Conservation (phyloP, 2,888 invertebrate species). For the Drosophila colorata region DNA sequence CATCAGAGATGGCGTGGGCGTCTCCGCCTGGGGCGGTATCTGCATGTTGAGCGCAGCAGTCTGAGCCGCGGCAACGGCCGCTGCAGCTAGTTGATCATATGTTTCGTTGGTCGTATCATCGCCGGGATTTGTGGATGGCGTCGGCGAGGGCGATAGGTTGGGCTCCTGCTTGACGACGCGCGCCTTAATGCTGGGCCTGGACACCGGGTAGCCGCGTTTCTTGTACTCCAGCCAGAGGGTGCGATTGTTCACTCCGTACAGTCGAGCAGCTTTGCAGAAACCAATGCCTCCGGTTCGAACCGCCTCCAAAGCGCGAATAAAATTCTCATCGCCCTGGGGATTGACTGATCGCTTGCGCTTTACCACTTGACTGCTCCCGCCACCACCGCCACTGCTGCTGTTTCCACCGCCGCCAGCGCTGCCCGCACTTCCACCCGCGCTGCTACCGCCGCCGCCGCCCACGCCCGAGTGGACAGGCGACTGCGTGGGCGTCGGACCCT, state of each 20-base stretch:
- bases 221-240: slow-evolving; percentile 94
- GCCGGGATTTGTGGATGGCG: slow-evolving; percentile 81
- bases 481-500: slow-evolving; percentile 85
- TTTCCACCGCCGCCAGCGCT: slow-evolving; percentile 66
- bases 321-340: slow-evolving; percentile 93
- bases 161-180: slow-evolving; percentile 89
- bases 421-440: slow-evolving; percentile 72
- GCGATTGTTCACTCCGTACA: slow-evolving; percentile 94
- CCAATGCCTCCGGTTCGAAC: slow-evolving; percentile 93
- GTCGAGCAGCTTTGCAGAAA: slow-evolving; percentile 93
- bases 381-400: slow-evolving; percentile 51
- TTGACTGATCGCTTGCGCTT: slow-evolving; percentile 91
- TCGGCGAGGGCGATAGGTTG: slow-evolving; percentile 88
- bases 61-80: slow-evolving; percentile 80
- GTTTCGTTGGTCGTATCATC: slow-evolving; percentile 85
- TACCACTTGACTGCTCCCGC: slow-evolving; percentile 75
- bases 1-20: slow-evolving; percentile 87
- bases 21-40: slow-evolving; percentile 85
- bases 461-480: slow-evolving; percentile 83
- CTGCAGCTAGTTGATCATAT: slow-evolving; percentile 84
- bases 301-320: slow-evolving; percentile 92
- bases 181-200: slow-evolving; percentile 91
- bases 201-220: slow-evolving; percentile 93
- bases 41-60: slow-evolving; percentile 85
- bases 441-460: slow-evolving; percentile 82